Evolutionary conservation across 1,140 invertebrate genomes (phyloP).

Genomic region (Paraescarpia echinospica): DNA sequence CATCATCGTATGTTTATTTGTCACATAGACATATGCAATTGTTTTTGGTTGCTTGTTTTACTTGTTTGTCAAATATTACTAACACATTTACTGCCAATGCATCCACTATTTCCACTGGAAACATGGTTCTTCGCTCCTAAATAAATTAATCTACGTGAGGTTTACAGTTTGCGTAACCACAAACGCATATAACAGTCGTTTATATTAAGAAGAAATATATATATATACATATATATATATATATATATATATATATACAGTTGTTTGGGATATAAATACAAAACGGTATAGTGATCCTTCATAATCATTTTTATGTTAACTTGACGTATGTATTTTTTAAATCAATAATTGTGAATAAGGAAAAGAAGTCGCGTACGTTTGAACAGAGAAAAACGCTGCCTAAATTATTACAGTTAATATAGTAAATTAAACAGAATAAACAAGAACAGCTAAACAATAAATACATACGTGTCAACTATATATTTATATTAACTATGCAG

Average conservation of each 20-base stretch:
- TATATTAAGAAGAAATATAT: not conserved
- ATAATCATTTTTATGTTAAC: not conserved
- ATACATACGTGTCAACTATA: not conserved
- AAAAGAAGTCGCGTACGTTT: not conserved
- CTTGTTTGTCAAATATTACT: not conserved
- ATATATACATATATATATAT: not conserved
- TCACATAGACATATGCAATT: too few relatives aligned
- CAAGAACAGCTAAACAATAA: not conserved
- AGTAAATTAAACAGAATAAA: not conserved
- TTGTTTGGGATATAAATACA: not conserved
- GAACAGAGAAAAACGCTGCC: not conserved
- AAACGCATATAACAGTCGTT: not conserved
- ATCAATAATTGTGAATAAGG: not conserved
- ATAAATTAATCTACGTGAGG: not conserved
- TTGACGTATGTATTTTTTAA: not conserved
- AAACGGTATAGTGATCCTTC: not conserved
- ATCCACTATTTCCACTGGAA: not conserved
- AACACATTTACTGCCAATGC: too few relatives aligned
- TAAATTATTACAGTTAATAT: not conserved
- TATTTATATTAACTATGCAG: too few relatives aligned
- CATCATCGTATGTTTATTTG: not conserved
- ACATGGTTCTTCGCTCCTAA: not conserved
- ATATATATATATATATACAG: not conserved
- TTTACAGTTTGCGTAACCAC: not conserved
- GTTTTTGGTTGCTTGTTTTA: not conserved